phyloP scores from a whole-genome alignment of 1,140 invertebrate genomes.

The Neotoxoptera formosana region DNA sequence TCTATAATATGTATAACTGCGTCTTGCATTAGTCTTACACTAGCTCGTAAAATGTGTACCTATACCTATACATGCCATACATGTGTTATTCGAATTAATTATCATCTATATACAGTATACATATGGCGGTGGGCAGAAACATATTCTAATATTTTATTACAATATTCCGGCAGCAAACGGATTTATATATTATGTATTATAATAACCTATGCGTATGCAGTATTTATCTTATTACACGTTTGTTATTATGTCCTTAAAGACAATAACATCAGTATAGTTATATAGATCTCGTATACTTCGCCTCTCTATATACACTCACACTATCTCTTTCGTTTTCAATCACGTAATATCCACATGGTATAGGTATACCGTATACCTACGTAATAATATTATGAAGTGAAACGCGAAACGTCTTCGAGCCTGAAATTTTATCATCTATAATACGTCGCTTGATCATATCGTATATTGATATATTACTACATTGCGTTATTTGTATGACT shows the following conservation, averaged over 20 bases:
- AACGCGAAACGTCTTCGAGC: background rate
- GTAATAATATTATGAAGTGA: background rate
- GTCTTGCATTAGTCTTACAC: background rate
- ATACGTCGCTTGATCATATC: background rate
- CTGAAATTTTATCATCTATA: background rate
- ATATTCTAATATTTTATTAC: background rate
- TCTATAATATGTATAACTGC: too few relatives aligned
- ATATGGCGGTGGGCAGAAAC: background rate
- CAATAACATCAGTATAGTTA: background rate
- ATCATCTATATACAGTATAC: background rate
- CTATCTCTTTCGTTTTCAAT: background rate
- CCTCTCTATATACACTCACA: background rate
- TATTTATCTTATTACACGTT: background rate
- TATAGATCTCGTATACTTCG: background rate
- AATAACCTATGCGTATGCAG: background rate
- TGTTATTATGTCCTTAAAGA: background rate
- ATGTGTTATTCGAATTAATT: constrained; percentile 25
- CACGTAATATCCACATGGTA: background rate
- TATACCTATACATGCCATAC: background rate
- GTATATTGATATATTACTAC: constrained; percentile 12
- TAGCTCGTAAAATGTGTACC: background rate
- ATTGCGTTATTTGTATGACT: background rate
- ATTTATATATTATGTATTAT: constrained; percentile 2
- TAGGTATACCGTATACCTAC: background rate
- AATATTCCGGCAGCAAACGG: background rate